phyloP scores from a whole-genome alignment of 2,113 vertebrate genomes.

The Neodontobutis hainanensis region DNA sequence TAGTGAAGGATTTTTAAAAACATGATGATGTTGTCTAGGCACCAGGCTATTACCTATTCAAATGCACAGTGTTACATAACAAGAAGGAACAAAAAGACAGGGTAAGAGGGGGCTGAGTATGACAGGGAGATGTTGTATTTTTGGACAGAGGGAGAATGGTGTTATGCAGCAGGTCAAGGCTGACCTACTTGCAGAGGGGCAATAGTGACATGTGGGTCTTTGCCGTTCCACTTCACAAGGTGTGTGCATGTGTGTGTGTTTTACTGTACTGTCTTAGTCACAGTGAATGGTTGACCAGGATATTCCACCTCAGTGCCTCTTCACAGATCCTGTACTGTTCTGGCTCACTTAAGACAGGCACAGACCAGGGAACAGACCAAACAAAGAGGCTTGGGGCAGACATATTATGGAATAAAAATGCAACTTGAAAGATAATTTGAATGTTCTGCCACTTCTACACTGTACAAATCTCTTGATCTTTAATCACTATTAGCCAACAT shows the following conservation, averaged over 20 bases:
- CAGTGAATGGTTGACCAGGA: constrained; percentile 48
- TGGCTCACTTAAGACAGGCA: constrained; percentile 35
- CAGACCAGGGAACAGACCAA: neutral
- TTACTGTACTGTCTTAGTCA: constrained; percentile 33
- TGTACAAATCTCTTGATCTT: constrained; percentile 14
- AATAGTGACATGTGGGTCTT: constrained; percentile 56
- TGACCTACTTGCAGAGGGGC: constrained; percentile 73
- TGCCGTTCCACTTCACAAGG: constrained; percentile 41
- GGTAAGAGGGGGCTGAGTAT: constrained; percentile 5
- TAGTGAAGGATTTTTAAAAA: too few species aligned
- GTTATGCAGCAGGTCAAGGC: constrained; percentile 27
- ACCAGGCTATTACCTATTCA: neutral
- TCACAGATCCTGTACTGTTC: constrained; percentile 53
- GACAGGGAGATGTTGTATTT: constrained; percentile 12
- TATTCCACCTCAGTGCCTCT: constrained; percentile 53
- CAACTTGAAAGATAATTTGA: neutral
- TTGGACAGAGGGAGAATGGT: constrained; percentile 11
- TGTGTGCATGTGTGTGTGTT: constrained; percentile 20
- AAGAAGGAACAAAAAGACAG: neutral
- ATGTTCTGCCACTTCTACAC: neutral
- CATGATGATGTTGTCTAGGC: neutral
- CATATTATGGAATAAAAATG: neutral
- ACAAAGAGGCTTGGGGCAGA: neutral
- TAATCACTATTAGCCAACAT: constrained; percentile 32
- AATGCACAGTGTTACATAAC: neutral